phyloP scores from a whole-genome alignment of 1,140 invertebrate species.

The Thalassaphorura encarpata region DNA sequence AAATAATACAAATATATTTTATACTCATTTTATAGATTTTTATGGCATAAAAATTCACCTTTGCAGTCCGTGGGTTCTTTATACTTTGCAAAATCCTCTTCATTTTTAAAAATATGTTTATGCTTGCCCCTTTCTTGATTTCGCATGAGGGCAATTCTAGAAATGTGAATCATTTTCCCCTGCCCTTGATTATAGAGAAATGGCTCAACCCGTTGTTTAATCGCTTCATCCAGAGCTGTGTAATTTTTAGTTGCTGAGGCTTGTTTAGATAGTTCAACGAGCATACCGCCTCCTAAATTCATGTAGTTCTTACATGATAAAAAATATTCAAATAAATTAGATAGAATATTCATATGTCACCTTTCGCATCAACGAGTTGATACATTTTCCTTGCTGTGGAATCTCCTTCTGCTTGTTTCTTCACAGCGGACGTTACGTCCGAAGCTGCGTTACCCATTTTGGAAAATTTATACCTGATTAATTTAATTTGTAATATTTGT shows the following conservation, averaged over 20 bases:
- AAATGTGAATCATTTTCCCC: background rate
- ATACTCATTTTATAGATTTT: background rate
- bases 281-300: conserved; percentile 1
- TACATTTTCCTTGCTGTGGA: conserved; percentile 58
- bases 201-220: conserved; percentile 78
- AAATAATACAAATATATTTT: background rate
- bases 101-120: conserved; percentile 37
- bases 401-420: conserved; percentile 77
- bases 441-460: conserved; percentile 85
- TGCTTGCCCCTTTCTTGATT: conserved; percentile 74
- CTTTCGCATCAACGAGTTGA: conserved; percentile 76
- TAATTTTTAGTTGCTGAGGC: conserved; percentile 39
- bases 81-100: conserved; percentile 29
- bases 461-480: background rate
- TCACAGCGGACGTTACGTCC: conserved; percentile 81
- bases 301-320: no score
- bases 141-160: conserved; percentile 47
- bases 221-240: conserved; percentile 76
- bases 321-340: background rate
- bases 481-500: no score
- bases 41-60: conserved; percentile 12
- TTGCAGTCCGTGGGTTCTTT: conserved; percentile 23
- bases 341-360: conserved; percentile 39
- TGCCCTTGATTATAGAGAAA: conserved; percentile 87
- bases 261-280: background rate